phyloP scores from a whole-genome alignment of 2,888 invertebrate genomes.

The Peribatodes rhomboidaria region DNA sequence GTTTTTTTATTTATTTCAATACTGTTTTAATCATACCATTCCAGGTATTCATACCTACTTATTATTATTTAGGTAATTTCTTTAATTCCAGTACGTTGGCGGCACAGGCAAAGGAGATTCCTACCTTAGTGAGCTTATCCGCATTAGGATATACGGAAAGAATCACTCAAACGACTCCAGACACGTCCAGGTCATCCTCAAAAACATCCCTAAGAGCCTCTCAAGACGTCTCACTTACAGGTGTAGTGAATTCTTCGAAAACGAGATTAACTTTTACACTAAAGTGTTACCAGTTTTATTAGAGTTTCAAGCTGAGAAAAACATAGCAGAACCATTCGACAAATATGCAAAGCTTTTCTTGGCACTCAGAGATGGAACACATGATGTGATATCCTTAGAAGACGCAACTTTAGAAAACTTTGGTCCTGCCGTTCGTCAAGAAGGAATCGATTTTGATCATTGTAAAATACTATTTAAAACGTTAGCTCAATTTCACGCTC shows the following conservation, averaged over 20 bases:
- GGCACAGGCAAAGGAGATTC: conserved; percentile 89
- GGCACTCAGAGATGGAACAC: conserved; percentile 78
- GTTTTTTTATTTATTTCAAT: too few relatives aligned
- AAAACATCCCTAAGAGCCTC: conserved; percentile 88
- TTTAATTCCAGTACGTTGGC: conserved; percentile 69
- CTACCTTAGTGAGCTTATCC: conserved; percentile 88
- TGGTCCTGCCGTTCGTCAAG: conserved; percentile 75
- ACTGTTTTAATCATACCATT: too few relatives aligned
- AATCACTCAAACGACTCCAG: conserved; percentile 58
- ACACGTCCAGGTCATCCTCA: conserved; percentile 86
- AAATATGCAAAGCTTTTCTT: conserved; percentile 82
- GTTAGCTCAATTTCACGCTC: conserved; percentile 86
- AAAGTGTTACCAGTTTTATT: conserved; percentile 79
- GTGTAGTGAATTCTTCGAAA: conserved; percentile 89
- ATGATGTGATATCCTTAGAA: conserved; percentile 86
- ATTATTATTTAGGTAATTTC: too few relatives aligned
- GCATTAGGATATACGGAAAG: conserved; percentile 85
- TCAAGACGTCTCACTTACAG: conserved; percentile 88
- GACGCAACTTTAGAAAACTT: conserved; percentile 81
- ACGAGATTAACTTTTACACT: conserved; percentile 90
- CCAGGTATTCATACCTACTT: too few relatives aligned
- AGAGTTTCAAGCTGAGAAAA: conserved; percentile 73
- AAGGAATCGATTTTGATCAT: conserved; percentile 82
- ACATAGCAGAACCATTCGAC: conserved; percentile 78
- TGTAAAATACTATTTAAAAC: conserved; percentile 80